Evolutionary conservation across 1,140 invertebrate genomes (phyloP).

Genomic region (Zaprionus tsacasi): DNA sequence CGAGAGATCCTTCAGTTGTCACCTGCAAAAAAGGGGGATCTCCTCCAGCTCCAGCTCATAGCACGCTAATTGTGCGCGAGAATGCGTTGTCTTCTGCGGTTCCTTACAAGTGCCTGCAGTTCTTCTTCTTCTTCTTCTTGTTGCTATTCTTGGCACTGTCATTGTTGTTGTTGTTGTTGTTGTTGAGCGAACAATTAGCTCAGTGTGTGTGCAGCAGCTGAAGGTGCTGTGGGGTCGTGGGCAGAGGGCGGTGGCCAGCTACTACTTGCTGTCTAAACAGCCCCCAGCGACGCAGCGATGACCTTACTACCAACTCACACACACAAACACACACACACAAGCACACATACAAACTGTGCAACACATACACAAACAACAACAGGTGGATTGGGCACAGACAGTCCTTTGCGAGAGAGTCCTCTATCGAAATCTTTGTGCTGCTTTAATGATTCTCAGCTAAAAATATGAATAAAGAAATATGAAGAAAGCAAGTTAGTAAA

Average conservation of each 20-base stretch:
- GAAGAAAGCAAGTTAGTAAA: not conserved
- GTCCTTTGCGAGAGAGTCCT: conserved; percentile 12
- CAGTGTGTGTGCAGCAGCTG: conserved; percentile 3
- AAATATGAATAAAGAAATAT: not conserved
- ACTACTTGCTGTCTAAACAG: conserved; percentile 3
- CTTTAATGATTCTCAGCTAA: not conserved
- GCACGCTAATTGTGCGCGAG: conserved; percentile 41
- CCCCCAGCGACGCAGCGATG: conserved; percentile 20
- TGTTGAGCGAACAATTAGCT: conserved; percentile 44
- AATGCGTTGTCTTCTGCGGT: conserved; percentile 38
- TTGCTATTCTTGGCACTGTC: conserved; percentile 61
- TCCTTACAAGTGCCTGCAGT: conserved; percentile 24
- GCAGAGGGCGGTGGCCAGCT: not conserved
- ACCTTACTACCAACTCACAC: conserved; percentile 32
- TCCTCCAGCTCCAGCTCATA: not conserved
- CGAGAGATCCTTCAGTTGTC: conserved; percentile 45
- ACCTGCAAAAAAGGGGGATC: not conserved
- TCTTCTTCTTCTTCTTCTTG: conserved; percentile 9
- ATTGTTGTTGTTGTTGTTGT: conserved; percentile 42
- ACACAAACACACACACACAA: not conserved
- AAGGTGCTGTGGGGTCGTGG: not conserved
- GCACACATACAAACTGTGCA: not conserved
- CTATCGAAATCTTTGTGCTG: not conserved
- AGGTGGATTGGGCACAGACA: conserved; percentile 34
- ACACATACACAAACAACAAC: conserved; percentile 33